phyloP scores from a whole-genome alignment of 2,113 vertebrate species.

The Amphilophus citrinellus region DNA sequence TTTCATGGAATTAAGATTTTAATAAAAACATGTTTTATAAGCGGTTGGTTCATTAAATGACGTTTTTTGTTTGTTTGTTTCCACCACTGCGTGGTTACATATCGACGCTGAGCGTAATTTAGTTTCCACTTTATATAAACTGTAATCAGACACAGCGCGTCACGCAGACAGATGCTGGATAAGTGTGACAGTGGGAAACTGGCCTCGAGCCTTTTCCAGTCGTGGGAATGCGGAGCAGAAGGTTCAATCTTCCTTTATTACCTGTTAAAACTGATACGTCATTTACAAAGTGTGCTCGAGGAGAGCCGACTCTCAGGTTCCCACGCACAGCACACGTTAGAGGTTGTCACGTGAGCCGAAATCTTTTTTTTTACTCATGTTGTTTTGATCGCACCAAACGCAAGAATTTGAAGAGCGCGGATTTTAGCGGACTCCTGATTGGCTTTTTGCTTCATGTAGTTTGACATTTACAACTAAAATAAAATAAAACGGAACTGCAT shows the following conservation, averaged over 20 bases:
- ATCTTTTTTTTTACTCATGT: neutral
- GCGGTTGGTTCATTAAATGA: too few species aligned
- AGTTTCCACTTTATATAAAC: too few species aligned
- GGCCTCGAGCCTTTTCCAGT: neutral
- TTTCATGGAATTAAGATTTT: too few species aligned
- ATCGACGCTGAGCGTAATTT: too few species aligned
- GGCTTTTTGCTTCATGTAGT: too few species aligned
- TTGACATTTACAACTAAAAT: too few species aligned
- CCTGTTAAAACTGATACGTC: constrained; percentile 49
- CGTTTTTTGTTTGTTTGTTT: too few species aligned
- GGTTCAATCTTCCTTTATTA: constrained; percentile 45
- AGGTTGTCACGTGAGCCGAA: neutral
- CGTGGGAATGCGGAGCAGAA: constrained; percentile 29
- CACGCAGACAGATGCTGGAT: constrained; percentile 8
- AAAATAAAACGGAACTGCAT: too few species aligned
- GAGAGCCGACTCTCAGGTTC: constrained; percentile 18
- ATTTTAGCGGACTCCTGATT: neutral
- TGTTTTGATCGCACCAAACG: neutral
- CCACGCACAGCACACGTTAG: neutral
- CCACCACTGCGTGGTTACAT: too few species aligned
- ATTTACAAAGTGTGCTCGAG: constrained; percentile 7
- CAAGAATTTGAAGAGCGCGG: neutral
- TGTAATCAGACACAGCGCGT: neutral
- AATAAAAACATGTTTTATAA: too few species aligned
- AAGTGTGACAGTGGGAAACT: constrained; percentile 48